phyloP scores from a whole-genome alignment of 1,140 invertebrate genomes.

The Fopius arisanus region DNA sequence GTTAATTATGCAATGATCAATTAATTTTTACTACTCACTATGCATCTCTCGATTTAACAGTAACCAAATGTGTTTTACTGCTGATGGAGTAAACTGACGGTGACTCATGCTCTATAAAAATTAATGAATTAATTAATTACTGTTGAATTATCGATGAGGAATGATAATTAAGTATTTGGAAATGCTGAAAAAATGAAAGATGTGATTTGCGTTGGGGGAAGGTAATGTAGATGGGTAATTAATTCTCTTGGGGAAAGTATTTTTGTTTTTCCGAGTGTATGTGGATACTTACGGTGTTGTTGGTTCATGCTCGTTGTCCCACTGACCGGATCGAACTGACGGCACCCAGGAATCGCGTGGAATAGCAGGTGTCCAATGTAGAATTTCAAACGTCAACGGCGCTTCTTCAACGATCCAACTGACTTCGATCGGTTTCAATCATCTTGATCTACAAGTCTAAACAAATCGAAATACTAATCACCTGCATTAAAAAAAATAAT shows the following conservation, averaged over 20 bases:
- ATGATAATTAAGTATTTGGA: too few species aligned
- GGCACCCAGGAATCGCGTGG: conserved; percentile 58
- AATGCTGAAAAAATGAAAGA: conserved; percentile 5
- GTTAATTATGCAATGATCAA: too few species aligned
- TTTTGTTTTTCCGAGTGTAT: too few species aligned
- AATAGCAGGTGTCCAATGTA: conserved; percentile 55
- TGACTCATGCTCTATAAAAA: conserved; percentile 34
- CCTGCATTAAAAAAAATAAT: too few species aligned
- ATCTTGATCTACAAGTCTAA: not conserved
- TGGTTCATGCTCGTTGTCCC: conserved; percentile 61
- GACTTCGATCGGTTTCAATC: not conserved
- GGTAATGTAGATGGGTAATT: too few species aligned
- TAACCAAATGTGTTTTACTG: conserved; percentile 50
- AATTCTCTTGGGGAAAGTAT: too few species aligned
- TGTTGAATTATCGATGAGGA: too few species aligned
- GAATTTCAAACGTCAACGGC: conserved; percentile 34
- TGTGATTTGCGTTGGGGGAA: conserved; percentile 27
- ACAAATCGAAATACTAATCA: too few species aligned
- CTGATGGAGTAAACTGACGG: conserved; percentile 51
- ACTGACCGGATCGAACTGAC: conserved; percentile 62
- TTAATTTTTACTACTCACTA: conserved; percentile 47
- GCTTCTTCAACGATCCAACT: conserved; percentile 33
- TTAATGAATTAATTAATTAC: conserved; percentile 25
- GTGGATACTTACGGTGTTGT: conserved; percentile 50
- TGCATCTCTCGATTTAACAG: conserved; percentile 50